Evolutionary conservation across 2,888 invertebrate species (phyloP), one percentile per base, ranked within the genome.

Genomic region (Oligia latruncula): DNA sequence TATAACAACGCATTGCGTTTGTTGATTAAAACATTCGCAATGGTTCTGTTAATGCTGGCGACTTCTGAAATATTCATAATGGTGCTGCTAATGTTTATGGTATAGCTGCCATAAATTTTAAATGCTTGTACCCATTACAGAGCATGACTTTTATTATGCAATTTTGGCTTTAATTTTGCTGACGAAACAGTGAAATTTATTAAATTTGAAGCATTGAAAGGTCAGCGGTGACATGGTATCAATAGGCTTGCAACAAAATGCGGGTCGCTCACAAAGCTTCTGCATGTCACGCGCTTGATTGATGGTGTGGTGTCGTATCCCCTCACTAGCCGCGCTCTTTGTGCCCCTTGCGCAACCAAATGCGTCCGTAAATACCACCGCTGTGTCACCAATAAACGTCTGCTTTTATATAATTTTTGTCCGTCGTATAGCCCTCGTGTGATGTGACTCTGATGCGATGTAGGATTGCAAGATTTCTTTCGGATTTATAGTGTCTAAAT

Each of bases 281-380:
- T 94, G 95, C 95, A 84, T 91, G 95, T 96, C 96, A 96, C 93
- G 91, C 81, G 72, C 76, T 91, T 96, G 96, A 96, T 96, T 95
- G 96, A 96, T 96, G 93, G 89, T 71, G 65, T 73, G 93, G 89
- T 71, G 67, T 73, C 72, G 52, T 75, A 62, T 79, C 73, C 88
- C 84, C 88, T 88, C 85, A 85, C 86, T 84, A 85, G 86, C 82
- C 81, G 86, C 89, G 87, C 89, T 87, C 90, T 89, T 92, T 93
- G 93, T 93, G 89, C 87, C 87, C 90, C 92, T 92, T 91, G 90
- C 92, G 92, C 92, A 91, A 93, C 91, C 92, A 92, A 93, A 94
- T 91, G 91, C 90, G 91, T 87, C 88, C 88, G 88, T 91, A 91
- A 93, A 93, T 91, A 92, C 89, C 90, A 87, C 84, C 86, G 78